Conservation (phyloP, 1,140 invertebrate species). For the Lepidurus couesii region DNA sequence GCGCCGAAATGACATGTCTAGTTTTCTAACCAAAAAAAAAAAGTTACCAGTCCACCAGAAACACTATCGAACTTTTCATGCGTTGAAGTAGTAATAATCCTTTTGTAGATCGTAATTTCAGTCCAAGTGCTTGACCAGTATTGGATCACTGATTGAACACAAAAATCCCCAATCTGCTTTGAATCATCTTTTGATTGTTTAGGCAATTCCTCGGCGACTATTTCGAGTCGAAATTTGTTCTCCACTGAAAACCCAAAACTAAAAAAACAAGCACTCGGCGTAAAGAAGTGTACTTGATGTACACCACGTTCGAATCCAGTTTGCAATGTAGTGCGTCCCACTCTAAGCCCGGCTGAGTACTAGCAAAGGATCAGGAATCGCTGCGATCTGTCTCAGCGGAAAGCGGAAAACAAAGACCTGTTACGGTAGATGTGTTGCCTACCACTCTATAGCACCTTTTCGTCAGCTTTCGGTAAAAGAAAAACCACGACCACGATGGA, state of each 20-base stretch:
- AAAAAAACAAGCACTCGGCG: too few relatives aligned
- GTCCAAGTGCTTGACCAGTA: not conserved
- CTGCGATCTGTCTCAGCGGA: not conserved
- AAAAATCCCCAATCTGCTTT: not conserved
- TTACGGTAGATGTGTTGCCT: slow-evolving; percentile 10
- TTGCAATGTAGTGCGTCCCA: not conserved
- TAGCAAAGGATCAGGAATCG: not conserved
- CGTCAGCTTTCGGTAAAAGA: not conserved
- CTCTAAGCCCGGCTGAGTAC: not conserved
- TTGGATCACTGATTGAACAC: not conserved
- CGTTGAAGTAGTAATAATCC: not conserved
- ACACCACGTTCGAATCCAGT: too few relatives aligned
- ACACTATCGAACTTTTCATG: not conserved
- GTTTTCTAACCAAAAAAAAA: not conserved
- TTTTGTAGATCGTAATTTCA: not conserved
- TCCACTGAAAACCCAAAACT: too few relatives aligned
- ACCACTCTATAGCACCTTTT: not conserved
- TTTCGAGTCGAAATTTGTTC: too few relatives aligned
- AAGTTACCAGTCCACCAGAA: not conserved
- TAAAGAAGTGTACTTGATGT: too few relatives aligned
- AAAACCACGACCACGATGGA: slow-evolving; percentile 7
- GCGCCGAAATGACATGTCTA: not conserved
- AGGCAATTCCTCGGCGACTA: too few relatives aligned
- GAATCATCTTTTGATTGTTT: not conserved
- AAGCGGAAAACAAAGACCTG: slow-evolving; percentile 11